Base-by-base conservation (phyloP, 2,797 vertebrate species). In the Sebastes trivittatus region DNA sequence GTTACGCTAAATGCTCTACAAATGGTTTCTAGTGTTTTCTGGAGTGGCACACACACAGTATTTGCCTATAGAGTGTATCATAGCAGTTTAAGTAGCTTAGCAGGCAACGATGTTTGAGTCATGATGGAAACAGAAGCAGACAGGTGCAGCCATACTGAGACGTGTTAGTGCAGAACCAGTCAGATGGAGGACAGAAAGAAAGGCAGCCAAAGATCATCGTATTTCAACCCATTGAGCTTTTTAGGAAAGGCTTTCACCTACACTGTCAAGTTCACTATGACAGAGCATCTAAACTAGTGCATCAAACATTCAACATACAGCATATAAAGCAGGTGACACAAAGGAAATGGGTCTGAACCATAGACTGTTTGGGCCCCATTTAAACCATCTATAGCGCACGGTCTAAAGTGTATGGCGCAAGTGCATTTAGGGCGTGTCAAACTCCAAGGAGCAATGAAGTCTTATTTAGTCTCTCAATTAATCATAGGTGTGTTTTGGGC, bases 121-220 rank as follows among this genome's bases (percentile, higher is more conserved):
- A 29, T 78, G 75, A 83, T 54, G 74, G 38, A 56, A 80, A 82
- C 38, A 64, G 29, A 55, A 76, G 64, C 67, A 38, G 83, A 81
- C 77, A 72, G 68, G 68, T 83, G 75, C 77, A 81, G 75, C 54
- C 25, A 27, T 58, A 80, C 65, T 55, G 61, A 72, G 80, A 90
- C 9, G 14, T 71, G 68, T 80, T 56, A 22, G 69, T 60, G 62
- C 22, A 72, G 52, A 82, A n/a, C 10, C 61, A 75, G 34, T 71
- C 69, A 63, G 65, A 74, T 27, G 55, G 38, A 61, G 23, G 46
- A 61, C 30, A 38, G 55, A 84, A 59, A 71, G 11, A 56, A 70
- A 62, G 2, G 46, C 32, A 70, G 36, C 18, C 11, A 6, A 61
- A 71, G 61, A 59, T 75, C 4, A 74, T 63, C 2, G 11, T 22